These are phyloP conservation scores for Meandrusa payeni DNA, from an alignment of 2,888 invertebrate genomes.

Conservation along the genomic window DNA sequence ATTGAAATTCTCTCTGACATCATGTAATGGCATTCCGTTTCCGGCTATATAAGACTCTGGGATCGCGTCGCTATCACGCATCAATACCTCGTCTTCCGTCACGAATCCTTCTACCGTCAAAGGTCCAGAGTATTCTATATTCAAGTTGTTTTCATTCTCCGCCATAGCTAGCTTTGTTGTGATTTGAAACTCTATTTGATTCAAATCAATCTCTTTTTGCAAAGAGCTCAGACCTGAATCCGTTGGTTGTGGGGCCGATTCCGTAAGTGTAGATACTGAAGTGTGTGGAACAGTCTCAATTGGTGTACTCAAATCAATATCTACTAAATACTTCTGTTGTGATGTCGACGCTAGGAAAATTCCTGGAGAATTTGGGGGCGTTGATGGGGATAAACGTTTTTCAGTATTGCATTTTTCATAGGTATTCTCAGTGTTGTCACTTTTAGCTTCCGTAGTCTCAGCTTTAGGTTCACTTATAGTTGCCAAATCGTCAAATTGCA, in stretches of 20 bases:
- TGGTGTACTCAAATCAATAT: conserved; percentile 50
- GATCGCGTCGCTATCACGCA: conserved; percentile 47
- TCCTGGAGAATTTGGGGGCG: conserved; percentile 72
- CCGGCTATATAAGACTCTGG: conserved; percentile 64
- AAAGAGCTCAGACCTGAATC: conserved; percentile 36
- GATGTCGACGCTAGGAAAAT: conserved; percentile 60
- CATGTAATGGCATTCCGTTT: conserved; percentile 74
- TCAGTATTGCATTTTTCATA: conserved; percentile 57
- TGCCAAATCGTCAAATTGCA: conserved; percentile 54
- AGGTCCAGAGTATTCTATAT: conserved; percentile 73
- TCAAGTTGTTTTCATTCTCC: conserved; percentile 76
- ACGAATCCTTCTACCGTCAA: conserved; percentile 57
- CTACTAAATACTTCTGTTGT: conserved; percentile 61
- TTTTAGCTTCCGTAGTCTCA: conserved; percentile 38
- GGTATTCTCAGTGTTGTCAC: conserved; percentile 44
- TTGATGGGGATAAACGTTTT: conserved; percentile 59
- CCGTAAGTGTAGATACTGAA: conserved; percentile 26
- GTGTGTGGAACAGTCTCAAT: conserved; percentile 28
- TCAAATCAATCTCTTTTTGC: conserved; percentile 57
- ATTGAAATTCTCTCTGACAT: conserved; percentile 78
- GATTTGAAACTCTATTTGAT: conserved; percentile 70
- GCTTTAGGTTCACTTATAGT: conserved; percentile 49
- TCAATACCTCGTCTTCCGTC: conserved; percentile 41
- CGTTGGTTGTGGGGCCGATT: conserved; percentile 23
- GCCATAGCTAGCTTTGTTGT: conserved; percentile 73